Base-by-base conservation (phyloP, 2,797 vertebrate species). In the Tenualosa ilisha region DNA sequence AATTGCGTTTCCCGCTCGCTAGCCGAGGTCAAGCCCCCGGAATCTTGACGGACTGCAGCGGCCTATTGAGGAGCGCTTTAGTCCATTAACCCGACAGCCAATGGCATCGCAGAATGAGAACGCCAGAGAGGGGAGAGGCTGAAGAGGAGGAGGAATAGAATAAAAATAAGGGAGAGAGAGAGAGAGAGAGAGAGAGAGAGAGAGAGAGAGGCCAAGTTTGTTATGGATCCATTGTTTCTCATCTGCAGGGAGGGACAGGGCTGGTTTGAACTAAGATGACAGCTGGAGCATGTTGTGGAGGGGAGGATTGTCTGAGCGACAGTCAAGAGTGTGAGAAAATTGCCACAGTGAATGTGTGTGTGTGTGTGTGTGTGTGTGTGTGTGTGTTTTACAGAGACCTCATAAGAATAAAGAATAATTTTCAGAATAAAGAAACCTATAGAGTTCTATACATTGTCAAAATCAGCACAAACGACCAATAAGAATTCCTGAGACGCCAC, bases 1-100 rank as follows among this genome's bases (percentile, higher is more conserved):
- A 96, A 96, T 96, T 95, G 95, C 91, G 90, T 92, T 93, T 95
- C 94, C 93, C 91, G 51, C 83, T 93, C 91, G 85, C 92, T 90
- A 94, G 88, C 81, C 94, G 96, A 96, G 96, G 95, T 96, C 95
- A 94, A 90, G 95, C 94, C 93, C 93, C 93, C 89, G 92, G 89
- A 79, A 93, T 93, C 95, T 95, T 94, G 95, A 95, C 93, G 92
- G 92, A 94, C 94, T 93, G 95, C 94, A 92, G 91, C 92, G 93
- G 94, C 95, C 95, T 95, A 92, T 95, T 95, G 94, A 96, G 92
- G 93, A 93, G 92, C 89, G 93, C 95, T 96, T 94, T 94, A 94
- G 92, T 94, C 94, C 92, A 92, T 95, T 96, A 95, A 95, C 94
- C 94, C 91, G 91, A 90, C 92, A 94, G 90, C 95, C 94, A 94